Conservation (phyloP, 2,113 vertebrate genomes). For the Lophius piscatorius region DNA sequence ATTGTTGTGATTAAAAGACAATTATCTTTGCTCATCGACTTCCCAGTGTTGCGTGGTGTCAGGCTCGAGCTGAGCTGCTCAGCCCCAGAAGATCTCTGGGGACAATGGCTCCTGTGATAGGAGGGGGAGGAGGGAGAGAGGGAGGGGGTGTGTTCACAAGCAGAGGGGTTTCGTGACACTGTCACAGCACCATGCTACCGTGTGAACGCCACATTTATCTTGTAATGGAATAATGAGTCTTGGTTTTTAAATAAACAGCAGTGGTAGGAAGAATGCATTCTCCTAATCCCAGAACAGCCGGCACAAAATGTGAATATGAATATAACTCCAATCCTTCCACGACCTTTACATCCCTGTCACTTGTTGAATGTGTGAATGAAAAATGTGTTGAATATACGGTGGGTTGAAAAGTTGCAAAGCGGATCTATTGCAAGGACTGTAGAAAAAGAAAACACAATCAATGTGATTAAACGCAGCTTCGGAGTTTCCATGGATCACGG, state of each 20-base stretch:
- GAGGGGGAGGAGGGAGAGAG: constrained; percentile 39
- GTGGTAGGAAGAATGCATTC: no score
- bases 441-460: not conserved
- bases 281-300: no score
- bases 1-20: constrained; percentile 82
- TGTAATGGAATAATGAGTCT: no score
- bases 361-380: not conserved
- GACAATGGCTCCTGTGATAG: constrained; percentile 79
- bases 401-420: not conserved
- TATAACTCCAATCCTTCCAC: no score
- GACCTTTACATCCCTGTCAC: not conserved
- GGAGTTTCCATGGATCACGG: constrained; percentile 32
- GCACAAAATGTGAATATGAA: no score
- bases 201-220: constrained; percentile 19
- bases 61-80: constrained; percentile 80
- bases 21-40: constrained; percentile 81
- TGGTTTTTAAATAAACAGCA: no score
- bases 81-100: constrained; percentile 66
- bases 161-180: constrained; percentile 52
- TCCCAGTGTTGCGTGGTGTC: constrained; percentile 81
- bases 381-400: not conserved
- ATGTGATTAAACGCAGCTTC: constrained; percentile 10
- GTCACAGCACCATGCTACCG: constrained; percentile 33
- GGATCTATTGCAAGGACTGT: not conserved
- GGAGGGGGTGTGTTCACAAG: constrained; percentile 44